Percentiles rank a stretch among this genome's conserved stretches.
These are phyloP conservation scores for Palythoa grandis DNA, from an alignment of 92 coral and sea anemone genomes.

Conservation along the genomic window DNA sequence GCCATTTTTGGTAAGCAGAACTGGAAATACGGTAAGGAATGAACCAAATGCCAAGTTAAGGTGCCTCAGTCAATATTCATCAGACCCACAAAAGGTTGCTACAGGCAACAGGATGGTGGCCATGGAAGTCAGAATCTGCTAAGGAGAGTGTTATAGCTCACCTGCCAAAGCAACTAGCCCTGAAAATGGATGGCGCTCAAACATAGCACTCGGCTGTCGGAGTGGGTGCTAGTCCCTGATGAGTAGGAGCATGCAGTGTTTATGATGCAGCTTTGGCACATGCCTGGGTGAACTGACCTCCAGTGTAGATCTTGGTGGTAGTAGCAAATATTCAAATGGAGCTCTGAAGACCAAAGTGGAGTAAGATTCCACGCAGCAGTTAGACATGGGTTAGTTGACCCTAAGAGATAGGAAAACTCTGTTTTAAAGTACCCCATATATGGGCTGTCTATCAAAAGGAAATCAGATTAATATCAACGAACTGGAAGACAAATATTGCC, in stretches of 20 bases:
- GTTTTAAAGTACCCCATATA: too few relatives aligned
- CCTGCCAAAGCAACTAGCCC: constrained; percentile 74
- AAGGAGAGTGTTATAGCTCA: constrained; percentile 46
- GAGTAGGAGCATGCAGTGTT: constrained; percentile 62
- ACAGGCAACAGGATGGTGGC: background rate
- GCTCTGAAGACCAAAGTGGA: constrained; percentile 65
- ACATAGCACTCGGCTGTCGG: constrained; percentile 69
- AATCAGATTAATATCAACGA: constrained; percentile 62
- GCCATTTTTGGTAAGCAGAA: constrained; percentile 79
- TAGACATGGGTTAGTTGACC: constrained; percentile 49
- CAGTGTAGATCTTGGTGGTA: too few relatives aligned
- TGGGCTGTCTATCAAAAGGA: constrained; percentile 38
- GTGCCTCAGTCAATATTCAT: constrained; percentile 10
- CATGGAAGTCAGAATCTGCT: constrained; percentile 58
- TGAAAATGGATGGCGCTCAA: constrained; percentile 84
- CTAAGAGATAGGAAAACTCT: constrained; percentile 54
- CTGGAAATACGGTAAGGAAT: constrained; percentile 78
- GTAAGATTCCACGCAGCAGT: constrained; percentile 64
- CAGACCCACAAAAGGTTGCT: constrained; percentile 71
- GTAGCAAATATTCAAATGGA: too few relatives aligned
- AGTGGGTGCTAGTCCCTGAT: constrained; percentile 45
- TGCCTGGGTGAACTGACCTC: too few relatives aligned
- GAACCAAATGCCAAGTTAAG: constrained; percentile 71
- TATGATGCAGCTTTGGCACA: constrained; percentile 55
- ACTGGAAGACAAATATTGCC: constrained; percentile 50